A percentile compares a stretch with the other conserved stretches of the same genome.
Conservation (phyloP, 35 echinoderm and acorn worm species). For the Ptychodera flava region DNA sequence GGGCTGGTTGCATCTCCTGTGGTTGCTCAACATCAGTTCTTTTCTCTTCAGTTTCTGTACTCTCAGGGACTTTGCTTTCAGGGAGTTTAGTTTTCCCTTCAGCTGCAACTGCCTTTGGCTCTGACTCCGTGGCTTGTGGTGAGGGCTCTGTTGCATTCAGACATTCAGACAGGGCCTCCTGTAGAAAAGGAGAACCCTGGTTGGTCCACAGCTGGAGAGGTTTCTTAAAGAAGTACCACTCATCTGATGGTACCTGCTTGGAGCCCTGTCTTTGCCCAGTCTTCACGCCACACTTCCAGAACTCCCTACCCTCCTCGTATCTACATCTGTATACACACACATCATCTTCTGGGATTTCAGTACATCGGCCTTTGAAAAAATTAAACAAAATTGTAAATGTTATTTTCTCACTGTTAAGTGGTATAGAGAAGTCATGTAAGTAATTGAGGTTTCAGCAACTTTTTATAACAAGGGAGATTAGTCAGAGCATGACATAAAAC, state of each 20-base stretch:
- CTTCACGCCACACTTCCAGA: neutral
- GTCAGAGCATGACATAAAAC: too few relatives aligned
- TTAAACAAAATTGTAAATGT: neutral
- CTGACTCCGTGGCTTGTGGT: neutral
- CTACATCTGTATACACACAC: neutral
- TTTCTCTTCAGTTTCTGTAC: neutral
- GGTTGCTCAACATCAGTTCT: neutral
- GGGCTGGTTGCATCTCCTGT: neutral
- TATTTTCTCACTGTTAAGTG: too few relatives aligned
- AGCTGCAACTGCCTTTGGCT: neutral
- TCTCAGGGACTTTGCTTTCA: neutral
- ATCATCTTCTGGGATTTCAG: neutral
- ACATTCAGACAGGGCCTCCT: neutral
- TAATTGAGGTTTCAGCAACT: too few relatives aligned
- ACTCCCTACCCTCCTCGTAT: neutral
- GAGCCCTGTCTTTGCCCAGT: neutral
- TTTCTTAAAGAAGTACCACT: neutral
- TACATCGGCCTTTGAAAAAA: neutral
- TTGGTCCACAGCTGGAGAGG: neutral
- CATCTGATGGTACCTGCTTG: neutral
- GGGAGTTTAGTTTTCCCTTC: neutral
- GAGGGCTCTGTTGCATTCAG: neutral
- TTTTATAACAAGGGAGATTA: too few relatives aligned
- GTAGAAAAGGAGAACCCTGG: neutral
- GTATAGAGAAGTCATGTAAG: too few relatives aligned